Percentiles rank a stretch among this genome's conserved stretches.
phyloP scores from a whole-genome alignment of 1,140 invertebrate genomes.

The Polyergus mexicanus region DNA sequence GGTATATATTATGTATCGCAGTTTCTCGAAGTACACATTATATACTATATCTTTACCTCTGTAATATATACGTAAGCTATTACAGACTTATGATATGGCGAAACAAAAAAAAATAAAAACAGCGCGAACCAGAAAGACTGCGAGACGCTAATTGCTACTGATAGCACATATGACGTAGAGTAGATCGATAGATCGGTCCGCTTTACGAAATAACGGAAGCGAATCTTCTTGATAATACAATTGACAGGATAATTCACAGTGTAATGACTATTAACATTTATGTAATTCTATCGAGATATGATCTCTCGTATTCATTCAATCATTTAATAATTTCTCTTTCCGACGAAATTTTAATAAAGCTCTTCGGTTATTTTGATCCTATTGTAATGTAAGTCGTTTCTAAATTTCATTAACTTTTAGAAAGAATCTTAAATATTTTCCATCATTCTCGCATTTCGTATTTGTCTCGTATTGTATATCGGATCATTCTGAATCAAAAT shows the following conservation, averaged over 20 bases:
- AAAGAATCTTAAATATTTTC: conserved; percentile 34
- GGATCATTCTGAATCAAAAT: conserved; percentile 25
- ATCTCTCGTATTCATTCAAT: background rate
- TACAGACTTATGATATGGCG: too few relatives aligned
- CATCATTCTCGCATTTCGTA: conserved; percentile 3
- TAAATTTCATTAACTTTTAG: background rate
- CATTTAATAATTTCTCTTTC: background rate
- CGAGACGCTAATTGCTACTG: too few relatives aligned
- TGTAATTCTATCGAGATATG: background rate
- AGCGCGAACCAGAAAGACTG: too few relatives aligned
- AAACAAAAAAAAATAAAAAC: too few relatives aligned
- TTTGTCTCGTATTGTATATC: conserved; percentile 4
- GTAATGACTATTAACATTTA: background rate
- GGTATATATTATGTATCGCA: too few relatives aligned
- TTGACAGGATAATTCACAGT: background rate
- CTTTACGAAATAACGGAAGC: background rate
- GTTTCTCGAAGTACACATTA: too few relatives aligned
- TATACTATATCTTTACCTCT: conserved; percentile 7
- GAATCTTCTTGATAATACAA: background rate
- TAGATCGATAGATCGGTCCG: background rate
- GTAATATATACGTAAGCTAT: background rate
- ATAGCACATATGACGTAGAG: too few relatives aligned
- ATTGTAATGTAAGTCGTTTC: conserved; percentile 2
- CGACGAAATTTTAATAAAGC: background rate
- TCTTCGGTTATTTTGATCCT: background rate